Base-by-base conservation (phyloP, 2,888 invertebrate species). In the Antheraea assamensis region DNA sequence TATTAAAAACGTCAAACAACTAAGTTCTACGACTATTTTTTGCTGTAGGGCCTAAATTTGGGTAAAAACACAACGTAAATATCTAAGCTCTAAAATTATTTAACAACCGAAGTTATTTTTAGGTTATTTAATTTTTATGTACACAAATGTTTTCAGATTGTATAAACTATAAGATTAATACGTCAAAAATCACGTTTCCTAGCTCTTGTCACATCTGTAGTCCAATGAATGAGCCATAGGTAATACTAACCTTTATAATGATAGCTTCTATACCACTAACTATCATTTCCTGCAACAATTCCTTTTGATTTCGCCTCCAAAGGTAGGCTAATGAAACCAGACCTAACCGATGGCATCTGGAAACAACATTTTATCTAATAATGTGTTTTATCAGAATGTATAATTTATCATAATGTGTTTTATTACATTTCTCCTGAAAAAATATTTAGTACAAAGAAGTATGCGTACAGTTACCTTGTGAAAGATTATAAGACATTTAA, bases 271-370 rank as follows among this genome's bases (percentile, higher is more conserved):
- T 96, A 83, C 97, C 97, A 88, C 97, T 97, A 81, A 96, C 96
- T 87, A 99, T 98, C 99, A 99, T 99, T 95, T 99, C 99, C 88
- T 98, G 97, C 75, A 99, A 94, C 78, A 99, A 95, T 90, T 98
- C 98, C 85, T 96, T 96, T 95, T 99, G 99, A 92, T 99, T 98
- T 87, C 98, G 95, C 90, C 98, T 96, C 99, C 99, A 99, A 80
- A 99, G 95, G 94, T 98, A 99, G 58, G 99, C 97, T 82, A 99
- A 94, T 73, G 98, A 97, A 80, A 97, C 96, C 84, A 99, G 95
- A 84, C 97, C 97, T 85, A 99, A 96, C 84, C 99, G 96, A 83
- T 95, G 95, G 95, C 99, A 99, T 75, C 98, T 99, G 92, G 77
- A 84, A 95, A 72, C 61, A 49, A 35, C 35, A 68, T 35, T 68